These are phyloP conservation scores for Spea multiplicata DNA, from an alignment of 2,113 vertebrate genomes.

Conservation along the genomic window DNA sequence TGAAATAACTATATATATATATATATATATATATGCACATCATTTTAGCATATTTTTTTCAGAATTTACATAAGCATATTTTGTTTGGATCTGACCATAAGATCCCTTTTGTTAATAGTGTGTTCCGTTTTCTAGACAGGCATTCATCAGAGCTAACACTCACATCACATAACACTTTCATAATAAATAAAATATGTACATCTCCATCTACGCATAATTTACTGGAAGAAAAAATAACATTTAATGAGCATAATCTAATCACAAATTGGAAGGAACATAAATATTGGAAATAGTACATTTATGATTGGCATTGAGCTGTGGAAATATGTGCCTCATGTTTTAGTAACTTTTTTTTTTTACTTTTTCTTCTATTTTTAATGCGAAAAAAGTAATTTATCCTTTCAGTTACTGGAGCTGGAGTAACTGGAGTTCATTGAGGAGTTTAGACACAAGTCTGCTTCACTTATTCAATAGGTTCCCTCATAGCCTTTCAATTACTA, in stretches of 20 bases:
- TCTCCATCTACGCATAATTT: background rate
- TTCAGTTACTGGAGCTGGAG: background rate
- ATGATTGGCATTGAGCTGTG: background rate
- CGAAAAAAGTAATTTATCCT: background rate
- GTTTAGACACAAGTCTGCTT: slow-evolving; percentile 8
- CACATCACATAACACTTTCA: no score
- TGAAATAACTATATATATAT: no score
- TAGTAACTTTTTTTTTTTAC: background rate
- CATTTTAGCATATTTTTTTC: no score
- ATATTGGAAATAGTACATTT: background rate
- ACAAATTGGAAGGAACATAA: slow-evolving; percentile 15
- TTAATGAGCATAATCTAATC: slow-evolving; percentile 10
- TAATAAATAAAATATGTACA: no score
- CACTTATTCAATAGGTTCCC: slow-evolving; percentile 14
- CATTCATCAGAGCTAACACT: no score
- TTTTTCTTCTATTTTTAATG: background rate
- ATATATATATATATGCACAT: no score
- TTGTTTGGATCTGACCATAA: no score
- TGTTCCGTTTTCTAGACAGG: no score
- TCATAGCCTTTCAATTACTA: slow-evolving; percentile 11
- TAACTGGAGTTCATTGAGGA: slow-evolving; percentile 1
- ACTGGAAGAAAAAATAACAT: slow-evolving; percentile 29
- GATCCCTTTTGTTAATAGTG: no score
- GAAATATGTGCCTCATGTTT: slow-evolving; percentile 11
- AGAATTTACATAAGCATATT: no score